Conservation (phyloP, 2,888 invertebrate species). For the Cryptocephalus primarius region DNA sequence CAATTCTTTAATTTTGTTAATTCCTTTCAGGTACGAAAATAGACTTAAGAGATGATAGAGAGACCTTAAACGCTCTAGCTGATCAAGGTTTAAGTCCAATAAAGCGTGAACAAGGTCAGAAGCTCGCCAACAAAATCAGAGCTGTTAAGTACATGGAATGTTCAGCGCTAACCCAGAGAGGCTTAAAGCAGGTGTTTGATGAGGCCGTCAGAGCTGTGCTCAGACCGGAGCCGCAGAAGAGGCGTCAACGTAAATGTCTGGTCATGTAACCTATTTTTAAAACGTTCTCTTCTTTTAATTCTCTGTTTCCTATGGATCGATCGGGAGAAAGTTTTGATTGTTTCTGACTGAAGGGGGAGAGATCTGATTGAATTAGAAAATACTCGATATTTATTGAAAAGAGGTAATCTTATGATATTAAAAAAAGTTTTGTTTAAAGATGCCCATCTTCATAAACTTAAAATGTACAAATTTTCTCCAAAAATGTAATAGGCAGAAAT, state of each 20-base stretch:
- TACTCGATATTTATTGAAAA: no score
- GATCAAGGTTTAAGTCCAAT: slow-evolving; percentile 93
- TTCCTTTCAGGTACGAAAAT: slow-evolving; percentile 79
- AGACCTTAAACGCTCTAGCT: slow-evolving; percentile 80
- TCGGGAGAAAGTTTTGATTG: not conserved
- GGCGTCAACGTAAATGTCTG: slow-evolving; percentile 83
- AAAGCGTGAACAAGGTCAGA: slow-evolving; percentile 95
- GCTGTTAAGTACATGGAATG: slow-evolving; percentile 99
- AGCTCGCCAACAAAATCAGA: slow-evolving; percentile 95
- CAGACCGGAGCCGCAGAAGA: slow-evolving; percentile 91
- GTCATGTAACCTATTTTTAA: slow-evolving; percentile 29
- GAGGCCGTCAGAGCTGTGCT: slow-evolving; percentile 97
- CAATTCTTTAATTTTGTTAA: not conserved
- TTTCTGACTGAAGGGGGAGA: not conserved
- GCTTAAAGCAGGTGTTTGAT: slow-evolving; percentile 96
- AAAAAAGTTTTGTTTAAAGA: no score
- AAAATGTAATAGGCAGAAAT: no score
- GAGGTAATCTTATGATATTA: no score
- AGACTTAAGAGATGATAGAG: slow-evolving; percentile 95
- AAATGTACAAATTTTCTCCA: no score
- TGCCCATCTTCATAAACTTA: no score
- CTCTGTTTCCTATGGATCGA: not conserved
- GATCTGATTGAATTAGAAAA: no score
- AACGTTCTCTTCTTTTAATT: slow-evolving; percentile 1
- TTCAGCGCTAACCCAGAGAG: slow-evolving; percentile 96